phyloP scores from a whole-genome alignment of 1,140 invertebrate species.

The Oncopodura yosiiana region DNA sequence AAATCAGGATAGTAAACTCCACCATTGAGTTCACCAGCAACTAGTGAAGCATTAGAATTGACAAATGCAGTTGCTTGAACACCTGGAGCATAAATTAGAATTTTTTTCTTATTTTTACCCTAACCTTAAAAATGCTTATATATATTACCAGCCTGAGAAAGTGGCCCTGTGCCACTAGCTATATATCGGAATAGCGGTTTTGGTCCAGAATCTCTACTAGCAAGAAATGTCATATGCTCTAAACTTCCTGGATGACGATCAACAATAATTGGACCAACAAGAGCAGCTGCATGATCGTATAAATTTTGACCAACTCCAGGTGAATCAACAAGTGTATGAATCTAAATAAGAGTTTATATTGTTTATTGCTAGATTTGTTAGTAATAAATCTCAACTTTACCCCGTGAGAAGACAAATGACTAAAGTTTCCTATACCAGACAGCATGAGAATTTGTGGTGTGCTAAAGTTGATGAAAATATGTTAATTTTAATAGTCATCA shows the following conservation, averaged over 20 bases:
- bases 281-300: conserved; percentile 42
- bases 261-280: conserved; percentile 23
- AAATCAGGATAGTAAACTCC: conserved; percentile 27
- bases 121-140: too few relatives aligned
- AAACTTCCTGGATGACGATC: too few relatives aligned
- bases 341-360: conserved; percentile 5
- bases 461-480: conserved; percentile 44
- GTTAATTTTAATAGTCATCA: too few relatives aligned
- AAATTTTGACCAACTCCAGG: conserved; percentile 71
- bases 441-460: conserved; percentile 51
- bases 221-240: conserved; percentile 20
- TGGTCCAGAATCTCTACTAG: conserved; percentile 19
- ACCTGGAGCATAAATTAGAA: conserved; percentile 19
- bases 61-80: conserved; percentile 28
- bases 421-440: conserved; percentile 47
- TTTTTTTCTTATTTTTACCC: too few relatives aligned
- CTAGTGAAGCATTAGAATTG: conserved; percentile 4
- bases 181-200: conserved; percentile 21
- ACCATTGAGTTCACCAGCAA: neutral
- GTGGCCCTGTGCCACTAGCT: conserved; percentile 19
- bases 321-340: conserved; percentile 40
- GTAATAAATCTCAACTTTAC: conserved; percentile 25
- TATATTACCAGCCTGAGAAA: too few relatives aligned
- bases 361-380: neutral
- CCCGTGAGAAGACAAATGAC: conserved; percentile 41